Evolutionary conservation across 2,113 vertebrate genomes (phyloP).

Genomic region (Rhabdomys dilectus): DNA sequence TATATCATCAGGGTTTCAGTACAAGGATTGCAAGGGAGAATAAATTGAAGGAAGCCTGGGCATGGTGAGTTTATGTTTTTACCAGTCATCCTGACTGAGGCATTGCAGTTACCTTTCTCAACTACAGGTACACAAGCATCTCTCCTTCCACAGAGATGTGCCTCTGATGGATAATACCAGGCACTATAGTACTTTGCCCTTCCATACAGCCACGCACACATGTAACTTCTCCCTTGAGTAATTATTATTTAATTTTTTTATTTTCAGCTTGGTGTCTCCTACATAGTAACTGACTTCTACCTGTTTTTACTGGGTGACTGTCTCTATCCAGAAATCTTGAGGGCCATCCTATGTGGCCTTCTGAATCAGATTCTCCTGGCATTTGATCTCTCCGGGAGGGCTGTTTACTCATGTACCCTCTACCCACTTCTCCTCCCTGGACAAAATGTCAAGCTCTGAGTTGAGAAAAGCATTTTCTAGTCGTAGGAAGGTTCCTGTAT

Average conservation of each 20-base stretch:
- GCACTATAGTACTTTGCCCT: neutral
- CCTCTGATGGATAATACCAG: neutral
- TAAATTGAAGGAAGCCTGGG: neutral
- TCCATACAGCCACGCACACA: too few relatives aligned
- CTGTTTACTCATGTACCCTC: neutral
- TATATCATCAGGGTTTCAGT: neutral
- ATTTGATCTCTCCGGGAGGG: neutral
- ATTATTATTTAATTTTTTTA: neutral
- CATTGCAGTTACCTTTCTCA: neutral
- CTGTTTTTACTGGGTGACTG: neutral
- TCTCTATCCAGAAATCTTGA: neutral
- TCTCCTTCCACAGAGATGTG: neutral
- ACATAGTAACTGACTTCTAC: neutral
- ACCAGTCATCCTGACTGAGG: neutral
- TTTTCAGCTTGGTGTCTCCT: neutral
- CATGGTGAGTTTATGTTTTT: neutral
- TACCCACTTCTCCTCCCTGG: neutral
- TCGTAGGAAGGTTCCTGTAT: neutral
- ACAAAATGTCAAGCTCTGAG: neutral
- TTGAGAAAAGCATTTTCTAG: neutral
- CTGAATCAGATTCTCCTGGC: neutral
- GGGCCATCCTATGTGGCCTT: neutral
- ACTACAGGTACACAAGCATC: accelerated
- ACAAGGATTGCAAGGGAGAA: neutral
- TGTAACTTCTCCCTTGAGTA: neutral